phyloP scores from a whole-genome alignment of 2,888 invertebrate genomes.

The Macropis europaea region DNA sequence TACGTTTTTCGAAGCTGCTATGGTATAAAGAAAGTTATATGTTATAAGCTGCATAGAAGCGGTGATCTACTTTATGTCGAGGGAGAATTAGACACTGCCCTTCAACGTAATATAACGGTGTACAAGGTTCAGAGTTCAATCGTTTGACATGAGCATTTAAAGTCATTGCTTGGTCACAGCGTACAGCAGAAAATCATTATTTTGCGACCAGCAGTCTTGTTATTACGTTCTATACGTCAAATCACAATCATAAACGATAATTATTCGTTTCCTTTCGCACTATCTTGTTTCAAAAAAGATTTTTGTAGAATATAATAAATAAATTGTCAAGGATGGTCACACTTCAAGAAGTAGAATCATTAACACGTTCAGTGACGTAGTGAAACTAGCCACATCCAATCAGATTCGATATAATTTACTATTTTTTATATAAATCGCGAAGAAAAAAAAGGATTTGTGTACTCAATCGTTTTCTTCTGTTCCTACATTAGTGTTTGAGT shows the following conservation, averaged over 20 bases:
- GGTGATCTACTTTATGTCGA: conserved; percentile 18
- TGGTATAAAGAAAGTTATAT: background rate
- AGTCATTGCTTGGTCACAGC: conserved; percentile 8
- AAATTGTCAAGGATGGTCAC: too few relatives aligned
- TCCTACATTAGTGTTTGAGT: too few relatives aligned
- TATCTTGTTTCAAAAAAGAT: too few relatives aligned
- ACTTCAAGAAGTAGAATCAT: too few relatives aligned
- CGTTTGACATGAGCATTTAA: conserved; percentile 45
- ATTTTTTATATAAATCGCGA: too few relatives aligned
- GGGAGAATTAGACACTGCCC: conserved; percentile 42
- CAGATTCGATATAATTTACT: too few relatives aligned
- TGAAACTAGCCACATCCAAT: too few relatives aligned
- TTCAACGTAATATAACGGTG: conserved; percentile 41
- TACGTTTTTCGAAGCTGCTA: background rate
- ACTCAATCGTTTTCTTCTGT: too few relatives aligned
- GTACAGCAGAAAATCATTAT: conserved; percentile 10
- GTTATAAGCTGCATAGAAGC: background rate
- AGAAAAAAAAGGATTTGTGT: too few relatives aligned
- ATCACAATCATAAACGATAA: background rate
- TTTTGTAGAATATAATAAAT: too few relatives aligned
- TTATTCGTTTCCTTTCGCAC: too few relatives aligned
- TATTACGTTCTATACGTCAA: background rate
- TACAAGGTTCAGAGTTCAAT: conserved; percentile 56
- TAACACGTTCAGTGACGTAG: too few relatives aligned
- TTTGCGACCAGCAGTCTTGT: background rate